A percentile compares a stretch with the other conserved stretches of the same genome.
phyloP scores from a whole-genome alignment of 2,113 vertebrate genomes.

The Sardina pilchardus region DNA sequence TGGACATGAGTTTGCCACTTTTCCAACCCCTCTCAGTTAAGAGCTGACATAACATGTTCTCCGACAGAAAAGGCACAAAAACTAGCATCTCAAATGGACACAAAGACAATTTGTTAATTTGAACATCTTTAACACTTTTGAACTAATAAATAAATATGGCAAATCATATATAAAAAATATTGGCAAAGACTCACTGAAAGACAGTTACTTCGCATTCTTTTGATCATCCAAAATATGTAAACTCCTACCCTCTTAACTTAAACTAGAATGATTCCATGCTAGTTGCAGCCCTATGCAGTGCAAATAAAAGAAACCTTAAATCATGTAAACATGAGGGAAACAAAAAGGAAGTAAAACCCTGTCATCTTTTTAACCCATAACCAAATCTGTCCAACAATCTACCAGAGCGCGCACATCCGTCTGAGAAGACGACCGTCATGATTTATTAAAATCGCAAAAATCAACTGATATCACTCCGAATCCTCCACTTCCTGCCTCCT shows the following conservation, averaged over 20 bases:
- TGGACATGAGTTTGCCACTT: not conserved
- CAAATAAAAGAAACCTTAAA: not conserved
- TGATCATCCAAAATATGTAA: not conserved
- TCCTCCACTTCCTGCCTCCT: conserved; percentile 24
- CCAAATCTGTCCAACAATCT: not conserved
- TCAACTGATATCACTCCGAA: conserved; percentile 25
- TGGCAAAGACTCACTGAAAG: not conserved
- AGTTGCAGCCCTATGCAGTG: not conserved
- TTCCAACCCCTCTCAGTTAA: not conserved
- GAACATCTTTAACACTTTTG: not conserved
- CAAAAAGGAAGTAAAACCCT: not conserved
- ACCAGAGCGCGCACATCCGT: not conserved
- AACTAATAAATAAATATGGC: not conserved
- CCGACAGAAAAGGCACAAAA: not conserved
- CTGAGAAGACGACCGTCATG: not conserved
- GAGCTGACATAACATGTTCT: not conserved
- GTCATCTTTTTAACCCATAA: not conserved
- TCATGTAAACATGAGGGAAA: not conserved
- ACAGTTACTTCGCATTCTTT: not conserved
- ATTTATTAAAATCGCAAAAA: not conserved
- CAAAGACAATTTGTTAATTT: too few relatives aligned
- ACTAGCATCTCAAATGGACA: not conserved
- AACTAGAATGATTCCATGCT: not conserved
- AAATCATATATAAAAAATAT: not conserved
- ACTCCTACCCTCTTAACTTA: not conserved